Evolutionary conservation across 2,888 invertebrate genomes (phyloP).

Genomic region (Dryobota labecula): DNA sequence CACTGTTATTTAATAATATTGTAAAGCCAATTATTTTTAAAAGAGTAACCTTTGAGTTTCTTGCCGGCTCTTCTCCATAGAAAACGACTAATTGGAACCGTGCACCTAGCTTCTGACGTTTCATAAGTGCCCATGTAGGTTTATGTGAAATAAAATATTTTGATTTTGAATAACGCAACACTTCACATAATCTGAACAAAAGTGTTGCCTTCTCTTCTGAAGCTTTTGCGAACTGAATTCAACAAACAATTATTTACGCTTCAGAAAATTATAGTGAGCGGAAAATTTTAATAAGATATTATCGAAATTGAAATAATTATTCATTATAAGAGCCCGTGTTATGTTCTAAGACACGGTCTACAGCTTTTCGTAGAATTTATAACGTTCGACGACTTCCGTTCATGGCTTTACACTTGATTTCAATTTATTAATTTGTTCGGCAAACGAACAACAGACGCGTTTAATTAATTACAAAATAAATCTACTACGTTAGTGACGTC

Average conservation of each 20-base stretch:
- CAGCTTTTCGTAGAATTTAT: conserved; percentile 54
- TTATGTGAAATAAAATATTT: too few species aligned
- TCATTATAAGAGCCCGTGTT: conserved; percentile 48
- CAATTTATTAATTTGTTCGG: conserved; percentile 70
- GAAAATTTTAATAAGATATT: conserved; percentile 38
- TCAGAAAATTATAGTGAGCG: conserved; percentile 16
- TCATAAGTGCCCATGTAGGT: too few species aligned
- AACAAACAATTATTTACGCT: conserved; percentile 26
- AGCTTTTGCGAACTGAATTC: conserved; percentile 7
- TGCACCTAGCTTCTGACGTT: too few species aligned
- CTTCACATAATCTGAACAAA: conserved; percentile 5
- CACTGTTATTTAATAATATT: too few species aligned
- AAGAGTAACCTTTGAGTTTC: too few species aligned
- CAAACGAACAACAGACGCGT: conserved; percentile 57
- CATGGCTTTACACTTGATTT: conserved; percentile 60
- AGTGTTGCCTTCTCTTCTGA: not conserved
- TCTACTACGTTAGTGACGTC: conserved; percentile 60
- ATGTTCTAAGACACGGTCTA: conserved; percentile 37
- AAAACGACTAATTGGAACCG: too few species aligned
- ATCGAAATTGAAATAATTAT: conserved; percentile 53
- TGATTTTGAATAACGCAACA: too few species aligned
- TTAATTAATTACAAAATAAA: conserved; percentile 69
- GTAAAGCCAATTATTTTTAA: too few species aligned
- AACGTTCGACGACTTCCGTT: conserved; percentile 41
- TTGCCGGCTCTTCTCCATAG: too few species aligned